phyloP scores from a whole-genome alignment of 2,113 vertebrate genomes.

The Notarius lentiginosus region DNA sequence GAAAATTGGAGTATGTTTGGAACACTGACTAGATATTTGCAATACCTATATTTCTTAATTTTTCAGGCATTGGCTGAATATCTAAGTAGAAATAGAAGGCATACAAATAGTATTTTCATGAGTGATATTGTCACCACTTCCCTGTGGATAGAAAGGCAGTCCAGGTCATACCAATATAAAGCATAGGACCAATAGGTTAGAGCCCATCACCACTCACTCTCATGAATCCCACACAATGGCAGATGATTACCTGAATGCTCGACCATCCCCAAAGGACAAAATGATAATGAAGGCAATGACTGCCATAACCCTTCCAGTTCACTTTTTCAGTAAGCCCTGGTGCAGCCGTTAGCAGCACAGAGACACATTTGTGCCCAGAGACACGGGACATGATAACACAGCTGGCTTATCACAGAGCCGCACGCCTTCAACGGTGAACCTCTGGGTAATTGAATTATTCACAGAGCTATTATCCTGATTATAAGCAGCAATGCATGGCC shows the following conservation, averaged over 20 bases:
- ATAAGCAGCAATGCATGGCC: constrained; percentile 30
- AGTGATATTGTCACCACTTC: constrained; percentile 17
- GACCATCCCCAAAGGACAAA: constrained; percentile 39
- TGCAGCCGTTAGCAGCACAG: neutral
- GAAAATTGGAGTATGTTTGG: constrained; percentile 26
- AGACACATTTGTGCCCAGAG: constrained; percentile 30
- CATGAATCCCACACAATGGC: constrained; percentile 44
- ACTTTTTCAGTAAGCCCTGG: constrained; percentile 2
- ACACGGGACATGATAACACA: constrained; percentile 30
- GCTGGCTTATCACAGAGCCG: constrained; percentile 47
- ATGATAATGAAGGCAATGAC: constrained; percentile 37
- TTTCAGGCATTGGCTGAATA: constrained; percentile 4
- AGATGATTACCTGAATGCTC: constrained; percentile 37
- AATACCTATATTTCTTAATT: constrained; percentile 26
- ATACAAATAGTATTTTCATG: constrained; percentile 7
- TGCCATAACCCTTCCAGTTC: constrained; percentile 23
- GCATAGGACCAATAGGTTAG: constrained; percentile 27
- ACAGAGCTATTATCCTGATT: constrained; percentile 41
- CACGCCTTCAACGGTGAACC: constrained; percentile 42
- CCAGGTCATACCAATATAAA: constrained; percentile 7
- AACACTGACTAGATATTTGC: constrained; percentile 37
- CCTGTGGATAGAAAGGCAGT: constrained; percentile 16
- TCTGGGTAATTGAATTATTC: constrained; percentile 52
- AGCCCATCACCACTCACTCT: constrained; percentile 25
- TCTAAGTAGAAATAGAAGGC: neutral